Percentiles rank a stretch among this genome's conserved stretches.
phyloP scores from a whole-genome alignment of 2,113 vertebrate species.

The Syrmaticus mikado region DNA sequence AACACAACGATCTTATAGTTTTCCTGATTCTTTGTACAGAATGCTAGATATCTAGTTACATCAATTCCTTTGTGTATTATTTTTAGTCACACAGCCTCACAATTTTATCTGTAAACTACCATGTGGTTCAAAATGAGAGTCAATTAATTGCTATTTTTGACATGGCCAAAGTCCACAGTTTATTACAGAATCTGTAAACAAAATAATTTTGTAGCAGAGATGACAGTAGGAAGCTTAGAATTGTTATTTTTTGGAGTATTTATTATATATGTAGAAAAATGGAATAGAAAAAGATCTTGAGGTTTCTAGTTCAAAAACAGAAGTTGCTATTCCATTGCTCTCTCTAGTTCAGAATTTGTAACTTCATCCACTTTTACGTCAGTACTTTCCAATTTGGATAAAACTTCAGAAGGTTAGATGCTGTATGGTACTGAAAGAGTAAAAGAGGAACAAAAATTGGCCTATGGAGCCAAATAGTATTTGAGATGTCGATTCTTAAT shows the following conservation, averaged over 20 bases:
- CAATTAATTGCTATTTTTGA: conserved; percentile 58
- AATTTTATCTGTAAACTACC: conserved; percentile 16
- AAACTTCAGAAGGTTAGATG: neutral
- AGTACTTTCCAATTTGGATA: neutral
- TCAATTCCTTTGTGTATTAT: conserved; percentile 50
- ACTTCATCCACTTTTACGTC: neutral
- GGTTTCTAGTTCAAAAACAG: neutral
- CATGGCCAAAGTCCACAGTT: neutral
- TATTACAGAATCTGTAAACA: conserved; percentile 37
- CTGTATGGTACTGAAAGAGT: neutral
- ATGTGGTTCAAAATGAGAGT: conserved; percentile 39
- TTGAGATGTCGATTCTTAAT: neutral
- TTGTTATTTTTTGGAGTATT: neutral
- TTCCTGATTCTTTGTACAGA: conserved; percentile 40
- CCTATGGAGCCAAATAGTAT: neutral
- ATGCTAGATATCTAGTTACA: conserved; percentile 44
- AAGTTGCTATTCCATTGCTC: neutral
- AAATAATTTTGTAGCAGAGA: conserved; percentile 17
- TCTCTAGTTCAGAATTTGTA: neutral
- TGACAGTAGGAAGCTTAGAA: neutral
- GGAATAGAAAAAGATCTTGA: neutral
- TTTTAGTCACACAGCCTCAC: conserved; percentile 5
- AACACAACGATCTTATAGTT: conserved; percentile 5
- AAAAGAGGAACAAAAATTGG: neutral
- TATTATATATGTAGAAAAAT: neutral